phyloP scores from a whole-genome alignment of 2,113 vertebrate species.

The Mormyrus iriodes region DNA sequence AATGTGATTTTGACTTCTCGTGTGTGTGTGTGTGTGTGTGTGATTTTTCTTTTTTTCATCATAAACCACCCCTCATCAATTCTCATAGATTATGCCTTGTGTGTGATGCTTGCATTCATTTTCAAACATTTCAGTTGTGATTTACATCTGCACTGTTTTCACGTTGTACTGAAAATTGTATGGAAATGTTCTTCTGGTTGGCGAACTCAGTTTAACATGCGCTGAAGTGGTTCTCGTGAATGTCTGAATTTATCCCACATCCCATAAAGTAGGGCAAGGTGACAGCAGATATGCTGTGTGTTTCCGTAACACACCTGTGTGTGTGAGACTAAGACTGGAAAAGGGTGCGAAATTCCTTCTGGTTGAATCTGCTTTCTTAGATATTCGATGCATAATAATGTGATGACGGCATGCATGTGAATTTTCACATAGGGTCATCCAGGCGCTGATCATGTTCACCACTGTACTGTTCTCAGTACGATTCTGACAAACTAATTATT shows the following conservation, averaged over 20 bases:
- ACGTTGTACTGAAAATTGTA: background rate
- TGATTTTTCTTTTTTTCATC: background rate
- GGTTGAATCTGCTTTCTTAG: background rate
- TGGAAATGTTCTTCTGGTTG: background rate
- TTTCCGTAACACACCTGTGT: background rate
- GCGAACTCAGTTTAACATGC: background rate
- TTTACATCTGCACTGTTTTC: slow-evolving; percentile 12
- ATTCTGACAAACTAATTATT: background rate
- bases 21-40: background rate
- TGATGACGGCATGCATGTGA: background rate
- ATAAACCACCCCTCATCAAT: background rate
- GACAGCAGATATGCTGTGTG: background rate
- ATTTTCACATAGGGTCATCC: background rate
- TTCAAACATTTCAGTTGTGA: slow-evolving; percentile 17
- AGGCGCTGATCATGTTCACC: background rate
- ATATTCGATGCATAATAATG: background rate
- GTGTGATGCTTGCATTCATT: background rate
- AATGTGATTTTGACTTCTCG: slow-evolving; percentile 8
- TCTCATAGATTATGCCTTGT: background rate
- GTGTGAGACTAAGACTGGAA: background rate
- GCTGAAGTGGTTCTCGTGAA: background rate
- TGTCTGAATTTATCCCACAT: background rate
- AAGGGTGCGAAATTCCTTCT: background rate
- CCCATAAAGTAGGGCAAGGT: background rate
- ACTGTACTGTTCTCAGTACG: background rate